phyloP scores from a whole-genome alignment of 2,797 vertebrate genomes.

The Darevskia nairensis region DNA sequence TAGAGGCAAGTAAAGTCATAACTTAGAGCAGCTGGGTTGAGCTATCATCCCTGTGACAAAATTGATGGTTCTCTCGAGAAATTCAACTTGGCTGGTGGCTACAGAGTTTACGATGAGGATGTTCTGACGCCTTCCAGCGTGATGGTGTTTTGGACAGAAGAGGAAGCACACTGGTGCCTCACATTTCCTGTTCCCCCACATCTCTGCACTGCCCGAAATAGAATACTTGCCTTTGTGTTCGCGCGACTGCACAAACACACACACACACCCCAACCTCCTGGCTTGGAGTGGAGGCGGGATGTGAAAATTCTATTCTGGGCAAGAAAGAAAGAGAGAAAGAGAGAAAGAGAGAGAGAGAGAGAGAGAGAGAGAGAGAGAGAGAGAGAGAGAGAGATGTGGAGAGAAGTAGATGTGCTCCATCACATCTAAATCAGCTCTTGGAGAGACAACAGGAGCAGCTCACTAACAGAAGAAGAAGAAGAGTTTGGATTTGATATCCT shows the following conservation, averaged over 20 bases:
- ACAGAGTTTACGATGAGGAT: constrained; percentile 6
- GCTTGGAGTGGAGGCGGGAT: neutral
- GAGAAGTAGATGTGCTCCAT: neutral
- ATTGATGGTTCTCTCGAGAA: neutral
- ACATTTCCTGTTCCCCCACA: neutral
- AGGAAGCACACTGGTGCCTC: constrained; percentile 16
- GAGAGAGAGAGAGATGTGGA: neutral
- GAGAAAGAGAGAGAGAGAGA: neutral
- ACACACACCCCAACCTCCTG: neutral
- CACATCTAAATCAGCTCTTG: neutral
- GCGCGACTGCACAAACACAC: neutral
- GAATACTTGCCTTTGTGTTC: constrained; percentile 1
- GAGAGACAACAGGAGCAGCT: neutral
- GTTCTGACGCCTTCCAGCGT: constrained; percentile 7
- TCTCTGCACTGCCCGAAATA: constrained; percentile 1
- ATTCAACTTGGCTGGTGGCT: neutral
- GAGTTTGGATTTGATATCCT: too few relatives aligned
- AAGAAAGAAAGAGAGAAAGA: neutral
- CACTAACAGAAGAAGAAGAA: neutral
- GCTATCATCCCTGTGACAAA: neutral
- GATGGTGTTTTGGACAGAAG: constrained; percentile 3
- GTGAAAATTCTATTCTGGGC: constrained; percentile 16
- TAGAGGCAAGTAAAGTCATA: neutral
- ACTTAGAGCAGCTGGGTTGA: neutral
- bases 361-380: too few relatives aligned